These are phyloP conservation scores for Holothuria glaberrima DNA, from an alignment of 35 echinoderm and acorn worm species.

Conservation along the genomic window DNA sequence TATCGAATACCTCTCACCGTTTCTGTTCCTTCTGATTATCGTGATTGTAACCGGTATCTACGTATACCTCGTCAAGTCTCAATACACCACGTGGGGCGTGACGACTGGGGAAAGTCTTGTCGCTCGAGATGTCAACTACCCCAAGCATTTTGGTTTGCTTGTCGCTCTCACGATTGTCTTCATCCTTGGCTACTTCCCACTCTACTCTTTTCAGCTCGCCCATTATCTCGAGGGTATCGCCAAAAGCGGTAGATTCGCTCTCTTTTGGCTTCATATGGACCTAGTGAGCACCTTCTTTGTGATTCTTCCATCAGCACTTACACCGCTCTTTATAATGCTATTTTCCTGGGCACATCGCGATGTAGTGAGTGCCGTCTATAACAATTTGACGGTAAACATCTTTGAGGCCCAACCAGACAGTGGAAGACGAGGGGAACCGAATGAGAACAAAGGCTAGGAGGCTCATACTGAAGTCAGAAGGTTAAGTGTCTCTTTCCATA, in stretches of 20 bases:
- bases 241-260: not conserved
- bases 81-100: conserved; percentile 41
- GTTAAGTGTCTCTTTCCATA: too few species aligned
- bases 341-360: conserved; percentile 45
- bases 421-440: too few species aligned
- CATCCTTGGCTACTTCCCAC: conserved; percentile 28
- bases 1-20: conserved; percentile 40
- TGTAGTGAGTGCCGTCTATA: not conserved
- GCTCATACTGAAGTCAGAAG: too few species aligned
- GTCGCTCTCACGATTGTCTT: not conserved
- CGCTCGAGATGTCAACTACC: conserved; percentile 5
- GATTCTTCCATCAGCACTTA: not conserved
- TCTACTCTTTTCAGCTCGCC: conserved; percentile 39
- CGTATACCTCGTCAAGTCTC: conserved; percentile 31
- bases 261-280: conserved; percentile 36
- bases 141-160: conserved; percentile 1
- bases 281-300: conserved; percentile 17
- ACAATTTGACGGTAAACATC: conserved; percentile 7
- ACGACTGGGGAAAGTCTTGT: conserved; percentile 30
- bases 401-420: not conserved
- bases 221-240: conserved; percentile 1
- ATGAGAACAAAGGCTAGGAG: too few species aligned
- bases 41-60: conserved; percentile 18
- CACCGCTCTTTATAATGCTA: not conserved
- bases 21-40: conserved; percentile 3